A percentile compares a stretch with the other conserved stretches of the same genome.
phyloP scores from a whole-genome alignment of 2,113 vertebrate species.

The Anguilla japonica region DNA sequence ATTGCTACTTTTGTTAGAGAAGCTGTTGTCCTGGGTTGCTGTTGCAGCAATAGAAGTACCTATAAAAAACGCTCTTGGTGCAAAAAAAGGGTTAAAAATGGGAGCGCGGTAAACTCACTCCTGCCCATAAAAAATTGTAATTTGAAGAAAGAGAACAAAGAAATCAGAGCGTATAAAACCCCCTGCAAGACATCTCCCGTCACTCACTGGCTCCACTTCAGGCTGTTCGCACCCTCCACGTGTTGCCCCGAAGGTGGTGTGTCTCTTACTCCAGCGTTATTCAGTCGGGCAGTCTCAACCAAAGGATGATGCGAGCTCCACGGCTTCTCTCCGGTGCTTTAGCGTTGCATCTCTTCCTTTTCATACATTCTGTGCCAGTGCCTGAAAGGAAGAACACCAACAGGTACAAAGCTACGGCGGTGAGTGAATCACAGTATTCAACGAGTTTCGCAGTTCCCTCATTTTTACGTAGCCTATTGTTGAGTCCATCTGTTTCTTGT shows the following conservation, averaged over 20 bases:
- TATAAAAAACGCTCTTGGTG: not conserved
- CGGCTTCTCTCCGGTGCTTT: slow-evolving; percentile 51
- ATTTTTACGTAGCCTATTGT: not conserved
- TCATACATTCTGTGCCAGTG: slow-evolving; percentile 46
- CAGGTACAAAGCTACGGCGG: slow-evolving; percentile 63
- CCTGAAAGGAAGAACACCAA: slow-evolving; percentile 37
- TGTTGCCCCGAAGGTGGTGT: slow-evolving; percentile 18
- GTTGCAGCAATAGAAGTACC: not conserved
- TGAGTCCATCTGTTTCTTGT: not conserved
- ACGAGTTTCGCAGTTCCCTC: not conserved
- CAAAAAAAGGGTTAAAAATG: slow-evolving; percentile 62
- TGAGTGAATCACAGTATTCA: slow-evolving; percentile 57
- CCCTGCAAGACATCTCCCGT: slow-evolving; percentile 45
- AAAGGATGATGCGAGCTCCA: slow-evolving; percentile 55
- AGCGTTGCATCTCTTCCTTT: slow-evolving; percentile 49
- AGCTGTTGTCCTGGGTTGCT: not conserved
- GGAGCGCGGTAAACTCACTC: slow-evolving; percentile 63
- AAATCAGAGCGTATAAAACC: slow-evolving; percentile 71
- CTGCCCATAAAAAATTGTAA: slow-evolving; percentile 52
- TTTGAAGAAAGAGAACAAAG: slow-evolving; percentile 70
- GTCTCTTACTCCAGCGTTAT: slow-evolving; percentile 28
- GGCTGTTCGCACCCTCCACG: slow-evolving; percentile 12
- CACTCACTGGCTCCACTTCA: slow-evolving; percentile 42
- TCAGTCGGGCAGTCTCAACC: slow-evolving; percentile 14
- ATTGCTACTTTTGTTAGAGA: not conserved